Base-by-base conservation (phyloP, 2,113 vertebrate species). In the Aegithalos caudatus region DNA sequence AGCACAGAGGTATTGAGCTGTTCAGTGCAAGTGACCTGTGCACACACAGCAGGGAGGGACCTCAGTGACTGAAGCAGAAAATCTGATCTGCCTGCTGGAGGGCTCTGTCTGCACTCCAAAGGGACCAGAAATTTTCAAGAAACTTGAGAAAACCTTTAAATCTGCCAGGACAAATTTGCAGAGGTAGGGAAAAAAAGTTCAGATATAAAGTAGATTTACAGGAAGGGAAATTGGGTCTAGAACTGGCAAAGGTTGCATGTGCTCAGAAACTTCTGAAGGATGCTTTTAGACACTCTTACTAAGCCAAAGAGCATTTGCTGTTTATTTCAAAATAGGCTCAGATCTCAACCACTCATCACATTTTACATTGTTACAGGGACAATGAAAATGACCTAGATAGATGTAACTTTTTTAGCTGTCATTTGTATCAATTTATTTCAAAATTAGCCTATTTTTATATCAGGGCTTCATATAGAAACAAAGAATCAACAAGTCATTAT, bases 401-500 rank as follows among this genome's bases (percentile, higher is more conserved):
- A 77, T 12, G 21, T 31, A 33, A 50, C 12, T 25, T 72, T 81
- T 86, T 82, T 47, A 88, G 35, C 42, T 94, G 35, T 27, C 4
- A 1, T 72, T 89, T 80, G 6, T 48, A 69, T 57, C 66, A 35
- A 28, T 69, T 71, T 76, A 25, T 81, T 40, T 37, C 0, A 2
- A 47, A 82, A 56, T 2, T 0, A 90, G 8, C 10, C 35, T 20
- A 28, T 87, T 94, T 89, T 88, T 51, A 20, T 44, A 11, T 37
- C 62, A 58, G 29, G 29, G 7, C 38, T 80, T 90, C 24, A 44
- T 1, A 10, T 4, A 70, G 42, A 27, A 84, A 40, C 24, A 48
- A 79, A 79, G 58, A 83, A 73, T 64, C 93, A 93, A 87, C 79
- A 56, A 91, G 53, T 91, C 72, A 40, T 76, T 51, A 92, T 67